Conservation (phyloP, 2,113 vertebrate genomes). For the Acrocephalus kingi region DNA sequence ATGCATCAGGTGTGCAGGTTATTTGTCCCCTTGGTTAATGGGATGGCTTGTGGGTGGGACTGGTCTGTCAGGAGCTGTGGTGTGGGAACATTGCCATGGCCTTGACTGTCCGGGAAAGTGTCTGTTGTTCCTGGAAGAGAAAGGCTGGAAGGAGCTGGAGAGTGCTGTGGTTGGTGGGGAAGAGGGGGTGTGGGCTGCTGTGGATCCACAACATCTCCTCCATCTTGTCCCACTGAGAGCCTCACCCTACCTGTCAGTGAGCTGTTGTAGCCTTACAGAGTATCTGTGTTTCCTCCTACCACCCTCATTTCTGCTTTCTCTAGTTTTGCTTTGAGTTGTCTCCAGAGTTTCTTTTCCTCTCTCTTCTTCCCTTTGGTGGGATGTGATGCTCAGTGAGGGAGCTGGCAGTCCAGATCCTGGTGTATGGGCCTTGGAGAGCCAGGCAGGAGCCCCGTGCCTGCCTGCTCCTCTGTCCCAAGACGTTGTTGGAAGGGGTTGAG, state of each 20-base stretch:
- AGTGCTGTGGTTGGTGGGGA: not conserved
- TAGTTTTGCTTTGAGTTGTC: conserved; percentile 57
- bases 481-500: fast-evolving
- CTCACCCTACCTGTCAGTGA: not conserved
- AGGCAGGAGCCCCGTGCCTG: not conserved
- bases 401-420: not conserved
- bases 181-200: not conserved
- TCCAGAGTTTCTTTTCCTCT: conserved; percentile 11
- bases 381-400: not conserved
- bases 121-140: not conserved
- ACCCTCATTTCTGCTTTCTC: conserved; percentile 35
- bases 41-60: not conserved
- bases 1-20: not conserved
- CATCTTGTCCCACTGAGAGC: fast-evolving
- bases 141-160: not conserved
- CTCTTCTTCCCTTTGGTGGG: not conserved
- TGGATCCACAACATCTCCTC: not conserved
- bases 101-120: not conserved
- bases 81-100: not conserved
- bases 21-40: not conserved
- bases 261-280: not conserved
- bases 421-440: fast-evolving
- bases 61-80: not conserved
- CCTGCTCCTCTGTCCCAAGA: not conserved
- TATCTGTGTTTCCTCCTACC: not conserved